A percentile compares a stretch with the other conserved stretches of the same genome.
These are phyloP conservation scores for Meta bourneti DNA, from an alignment of 2,888 invertebrate species.

Conservation along the genomic window DNA sequence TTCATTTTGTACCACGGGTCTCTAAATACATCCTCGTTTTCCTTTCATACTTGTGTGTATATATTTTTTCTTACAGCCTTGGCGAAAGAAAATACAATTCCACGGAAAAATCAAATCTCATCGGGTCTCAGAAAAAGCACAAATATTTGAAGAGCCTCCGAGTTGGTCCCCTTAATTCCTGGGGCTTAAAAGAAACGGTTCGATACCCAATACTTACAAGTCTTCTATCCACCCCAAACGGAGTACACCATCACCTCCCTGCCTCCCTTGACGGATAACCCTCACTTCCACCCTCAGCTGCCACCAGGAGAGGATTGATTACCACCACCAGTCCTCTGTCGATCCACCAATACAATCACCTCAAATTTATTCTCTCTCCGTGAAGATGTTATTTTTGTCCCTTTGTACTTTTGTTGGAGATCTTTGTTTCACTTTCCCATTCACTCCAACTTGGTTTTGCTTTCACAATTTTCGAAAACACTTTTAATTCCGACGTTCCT, in stretches of 20 bases:
- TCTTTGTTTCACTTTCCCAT: conserved; percentile 34
- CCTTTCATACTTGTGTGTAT: background rate
- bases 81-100: background rate
- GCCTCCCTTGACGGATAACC: conserved; percentile 45
- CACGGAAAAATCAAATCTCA: conserved; percentile 17
- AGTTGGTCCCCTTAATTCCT: conserved; percentile 39
- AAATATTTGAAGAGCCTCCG: conserved; percentile 47
- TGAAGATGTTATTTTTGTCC: conserved; percentile 50
- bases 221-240: conserved; percentile 19
- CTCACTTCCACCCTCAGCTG: conserved; percentile 21
- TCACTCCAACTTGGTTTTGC: conserved; percentile 1
- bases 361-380: conserved; percentile 41
- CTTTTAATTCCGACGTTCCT: background rate
- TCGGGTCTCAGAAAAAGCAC: conserved; percentile 18
- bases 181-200: conserved; percentile 39
- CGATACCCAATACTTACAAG: conserved; percentile 64
- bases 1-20: background rate
- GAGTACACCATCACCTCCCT: background rate
- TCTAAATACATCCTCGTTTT: background rate
- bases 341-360: conserved; percentile 43
- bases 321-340: conserved; percentile 27
- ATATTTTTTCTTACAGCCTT: conserved; percentile 3
- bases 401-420: background rate
- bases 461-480: conserved; percentile 19
- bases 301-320: conserved; percentile 46